Evolutionary conservation across 2,888 invertebrate species (phyloP).

Genomic region (Drosophila monieri): DNA sequence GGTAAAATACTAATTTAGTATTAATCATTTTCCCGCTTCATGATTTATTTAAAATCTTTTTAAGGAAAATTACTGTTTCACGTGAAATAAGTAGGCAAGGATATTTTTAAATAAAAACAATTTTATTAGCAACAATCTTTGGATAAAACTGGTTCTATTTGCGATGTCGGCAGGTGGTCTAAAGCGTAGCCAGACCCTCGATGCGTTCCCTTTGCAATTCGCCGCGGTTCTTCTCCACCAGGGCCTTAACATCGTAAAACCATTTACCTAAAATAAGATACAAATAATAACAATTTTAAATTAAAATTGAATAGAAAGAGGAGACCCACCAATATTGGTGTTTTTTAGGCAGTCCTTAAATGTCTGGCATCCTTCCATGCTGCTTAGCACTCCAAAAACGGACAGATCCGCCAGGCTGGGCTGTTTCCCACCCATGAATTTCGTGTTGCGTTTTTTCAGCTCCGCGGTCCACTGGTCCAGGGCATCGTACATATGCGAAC

Average conservation of each 20-base stretch:
- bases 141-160: constrained; percentile 27
- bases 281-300: not conserved
- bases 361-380: constrained; percentile 96
- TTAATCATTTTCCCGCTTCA: not conserved
- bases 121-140: constrained; percentile 46
- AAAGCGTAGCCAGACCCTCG: constrained; percentile 57
- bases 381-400: constrained; percentile 94
- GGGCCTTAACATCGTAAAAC: constrained; percentile 90
- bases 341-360: constrained; percentile 91
- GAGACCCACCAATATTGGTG: constrained; percentile 87
- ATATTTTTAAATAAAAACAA: constrained; percentile 4
- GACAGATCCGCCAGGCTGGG: constrained; percentile 97
- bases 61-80: not conserved
- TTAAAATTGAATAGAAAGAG: fast-evolving
- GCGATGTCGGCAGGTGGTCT: constrained; percentile 11
- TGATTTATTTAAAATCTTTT: not conserved
- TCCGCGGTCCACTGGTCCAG: constrained; percentile 91
- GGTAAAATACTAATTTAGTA: not conserved
- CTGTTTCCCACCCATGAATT: constrained; percentile 93
- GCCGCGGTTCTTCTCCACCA: constrained; percentile 80
- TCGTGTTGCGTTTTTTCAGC: constrained; percentile 88
- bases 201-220: constrained; percentile 76
- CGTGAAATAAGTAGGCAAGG: not conserved
- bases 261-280: constrained; percentile 84
- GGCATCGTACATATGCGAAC: constrained; percentile 95